A percentile compares a stretch with the other conserved stretches of the same genome.
Conservation (phyloP, 2,888 invertebrate genomes). For the Cordylochernes scorpioides region DNA sequence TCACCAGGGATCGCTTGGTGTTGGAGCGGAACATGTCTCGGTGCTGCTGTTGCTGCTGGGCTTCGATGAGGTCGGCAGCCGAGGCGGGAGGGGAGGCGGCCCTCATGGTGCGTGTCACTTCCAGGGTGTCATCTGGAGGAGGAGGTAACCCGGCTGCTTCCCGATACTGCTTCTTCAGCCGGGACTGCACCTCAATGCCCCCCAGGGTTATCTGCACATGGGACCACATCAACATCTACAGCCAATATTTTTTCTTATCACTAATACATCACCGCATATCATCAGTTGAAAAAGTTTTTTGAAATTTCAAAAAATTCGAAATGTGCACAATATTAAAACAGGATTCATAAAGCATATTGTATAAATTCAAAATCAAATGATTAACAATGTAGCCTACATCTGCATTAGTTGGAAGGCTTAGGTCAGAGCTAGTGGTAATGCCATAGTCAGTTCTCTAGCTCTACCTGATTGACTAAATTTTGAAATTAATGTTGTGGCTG, state of each 20-base stretch:
- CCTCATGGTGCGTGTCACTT: slow-evolving; percentile 74
- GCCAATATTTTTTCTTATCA: too few species aligned
- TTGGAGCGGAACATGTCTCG: not conserved
- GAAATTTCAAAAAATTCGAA: too few species aligned
- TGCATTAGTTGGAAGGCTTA: too few species aligned
- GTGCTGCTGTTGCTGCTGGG: slow-evolving; percentile 50
- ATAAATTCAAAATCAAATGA: not conserved
- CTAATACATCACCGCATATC: too few species aligned
- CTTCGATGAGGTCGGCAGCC: slow-evolving; percentile 61
- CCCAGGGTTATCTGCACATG: slow-evolving; percentile 38
- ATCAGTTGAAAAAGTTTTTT: too few species aligned
- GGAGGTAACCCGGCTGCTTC: slow-evolving; percentile 41
- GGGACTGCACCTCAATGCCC: slow-evolving; percentile 54
- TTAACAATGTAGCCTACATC: too few species aligned
- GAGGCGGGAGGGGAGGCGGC: slow-evolving; percentile 82
- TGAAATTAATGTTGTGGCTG: too few species aligned
- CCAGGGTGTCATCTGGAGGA: slow-evolving; percentile 68
- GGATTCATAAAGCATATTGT: slow-evolving; percentile 1
- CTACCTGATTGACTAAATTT: too few species aligned
- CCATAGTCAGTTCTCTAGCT: too few species aligned
- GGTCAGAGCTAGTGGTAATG: too few species aligned
- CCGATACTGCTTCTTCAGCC: slow-evolving; percentile 33
- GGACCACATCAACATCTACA: not conserved
- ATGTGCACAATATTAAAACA: too few species aligned
- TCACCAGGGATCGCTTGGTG: slow-evolving; percentile 36